Base-by-base conservation (phyloP, 2,113 vertebrate genomes). In the Cyphomyrus plagiostoma region DNA sequence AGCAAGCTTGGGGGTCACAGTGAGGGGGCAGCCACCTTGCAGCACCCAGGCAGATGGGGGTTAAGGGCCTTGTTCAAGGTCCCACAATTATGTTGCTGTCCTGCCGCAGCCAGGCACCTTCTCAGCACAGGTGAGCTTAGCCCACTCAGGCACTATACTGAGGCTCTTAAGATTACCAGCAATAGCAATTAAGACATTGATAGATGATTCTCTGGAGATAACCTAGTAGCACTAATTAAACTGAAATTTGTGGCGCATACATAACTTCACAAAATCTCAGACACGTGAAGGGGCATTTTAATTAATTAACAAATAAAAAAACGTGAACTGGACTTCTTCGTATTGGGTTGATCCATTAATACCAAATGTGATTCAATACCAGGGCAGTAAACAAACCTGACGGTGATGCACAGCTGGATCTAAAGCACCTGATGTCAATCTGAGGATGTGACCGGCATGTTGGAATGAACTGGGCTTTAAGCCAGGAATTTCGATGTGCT, bases 401-500 rank as follows among this genome's bases (percentile, higher is more conserved):
- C 4, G 2, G 39, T 49, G 8, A 45, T 1, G 19, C 45, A 13
- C 9, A 1, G n/a, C 45, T 8, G 35, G 70, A 39, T 77, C 11
- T 39, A 3, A 7, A 39, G 30, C 35, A 80, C 13, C 74, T 80
- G 74, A 80, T 80, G 11, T 42, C 35, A 42, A 15, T 6, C 35
- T 17, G 74, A 42, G 74, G 35, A 80, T 1, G 4, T 1, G 35
- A 80, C 15, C 1, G 0, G 35, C 74, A 42, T 42, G 30, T 42
- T 39, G 35, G 62, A 77, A 26, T 5, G 17, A 11, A 49, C 62
- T 49, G 6, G n/a, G 88, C 26, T 1, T 26, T n/a, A 21, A 88
- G 62, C 88, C 88, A 88, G 62, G 45, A 70, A 70, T 45, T 8
- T 23, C n/a, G 21, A 77, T 66, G 88, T 88, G 58, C 58, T 13